Conservation (phyloP, 2,797 vertebrate genomes). For the Phataginus tricuspis region DNA sequence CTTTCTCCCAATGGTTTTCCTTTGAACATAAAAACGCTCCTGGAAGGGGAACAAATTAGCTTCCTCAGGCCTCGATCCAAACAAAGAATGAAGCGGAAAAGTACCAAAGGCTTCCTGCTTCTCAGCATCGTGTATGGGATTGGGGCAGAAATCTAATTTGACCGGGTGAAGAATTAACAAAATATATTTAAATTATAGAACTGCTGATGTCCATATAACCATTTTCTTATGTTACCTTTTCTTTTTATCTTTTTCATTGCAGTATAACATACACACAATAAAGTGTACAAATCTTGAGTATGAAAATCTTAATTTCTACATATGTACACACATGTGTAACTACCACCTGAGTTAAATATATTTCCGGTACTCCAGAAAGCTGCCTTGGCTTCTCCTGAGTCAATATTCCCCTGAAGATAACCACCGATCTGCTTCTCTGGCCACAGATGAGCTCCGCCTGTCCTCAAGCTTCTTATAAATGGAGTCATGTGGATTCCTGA, state of each 20-base stretch:
- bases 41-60: background rate
- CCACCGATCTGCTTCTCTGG: background rate
- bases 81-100: background rate
- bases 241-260: background rate
- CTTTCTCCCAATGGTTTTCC: constrained; percentile 53
- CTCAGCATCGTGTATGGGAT: background rate
- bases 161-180: background rate
- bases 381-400: background rate
- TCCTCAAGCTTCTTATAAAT: background rate
- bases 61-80: constrained; percentile 26
- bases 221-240: background rate
- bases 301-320: background rate
- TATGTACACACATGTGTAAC: background rate
- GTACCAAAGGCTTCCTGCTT: background rate
- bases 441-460: background rate
- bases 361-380: background rate
- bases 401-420: background rate
- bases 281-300: background rate
- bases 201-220: background rate
- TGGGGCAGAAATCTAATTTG: background rate
- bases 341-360: background rate
- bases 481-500: background rate
- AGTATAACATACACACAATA: background rate
- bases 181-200: constrained; percentile 20
- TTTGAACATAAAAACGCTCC: constrained; percentile 64